Conservation (phyloP, 2,888 invertebrate species). For the Drosophila mettleri region DNA sequence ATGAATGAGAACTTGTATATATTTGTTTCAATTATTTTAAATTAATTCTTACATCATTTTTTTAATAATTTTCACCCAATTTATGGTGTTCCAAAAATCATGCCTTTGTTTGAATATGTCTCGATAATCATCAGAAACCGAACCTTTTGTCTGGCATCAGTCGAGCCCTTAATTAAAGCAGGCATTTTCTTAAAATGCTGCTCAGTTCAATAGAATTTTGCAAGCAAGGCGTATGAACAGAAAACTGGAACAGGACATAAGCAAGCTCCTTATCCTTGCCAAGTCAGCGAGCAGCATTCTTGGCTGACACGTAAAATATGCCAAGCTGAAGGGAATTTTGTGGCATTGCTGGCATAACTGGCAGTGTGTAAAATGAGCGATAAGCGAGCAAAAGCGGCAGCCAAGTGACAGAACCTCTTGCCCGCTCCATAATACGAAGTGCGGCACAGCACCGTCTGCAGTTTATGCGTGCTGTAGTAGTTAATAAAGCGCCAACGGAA, state of each 20-base stretch:
- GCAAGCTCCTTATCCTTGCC: constrained; percentile 64
- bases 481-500: constrained; percentile 69
- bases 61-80: neutral
- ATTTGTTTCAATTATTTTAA: neutral
- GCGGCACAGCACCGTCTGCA: constrained; percentile 51
- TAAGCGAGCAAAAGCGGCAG: constrained; percentile 59
- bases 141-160: constrained; percentile 45
- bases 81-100: neutral
- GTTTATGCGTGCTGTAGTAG: constrained; percentile 65
- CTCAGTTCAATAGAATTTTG: constrained; percentile 29
- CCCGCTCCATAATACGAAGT: constrained; percentile 6
- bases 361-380: constrained; percentile 78
- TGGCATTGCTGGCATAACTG: constrained; percentile 72
- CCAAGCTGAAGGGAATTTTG: constrained; percentile 66
- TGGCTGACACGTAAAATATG: constrained; percentile 69
- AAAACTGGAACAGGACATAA: constrained; percentile 17
- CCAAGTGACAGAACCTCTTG: constrained; percentile 19
- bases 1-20: neutral
- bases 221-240: constrained; percentile 3
- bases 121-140: constrained; percentile 1
- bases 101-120: neutral
- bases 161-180: constrained; percentile 63
- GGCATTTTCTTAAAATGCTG: neutral
- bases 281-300: constrained; percentile 42
- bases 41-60: neutral